Base-by-base conservation (phyloP, 2,888 invertebrate genomes). In the Idaea straminata region DNA sequence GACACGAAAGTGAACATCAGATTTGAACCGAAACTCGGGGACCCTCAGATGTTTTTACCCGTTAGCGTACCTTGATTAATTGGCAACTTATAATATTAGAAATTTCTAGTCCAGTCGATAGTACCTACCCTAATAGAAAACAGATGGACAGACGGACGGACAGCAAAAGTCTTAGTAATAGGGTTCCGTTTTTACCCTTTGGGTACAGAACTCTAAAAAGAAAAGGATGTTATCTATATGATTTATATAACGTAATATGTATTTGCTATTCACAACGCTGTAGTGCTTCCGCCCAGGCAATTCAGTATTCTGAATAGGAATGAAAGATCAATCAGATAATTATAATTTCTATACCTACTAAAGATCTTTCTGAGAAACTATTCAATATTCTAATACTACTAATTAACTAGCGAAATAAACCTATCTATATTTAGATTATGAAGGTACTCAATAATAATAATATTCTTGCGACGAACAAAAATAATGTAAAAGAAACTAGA, bases 21-120 rank as follows among this genome's bases (percentile, higher is more conserved):
- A 77, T 96, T 97, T 76, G 95, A 96, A 74, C 97, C 97, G 0
- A 96, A 96, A 89, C 94, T 95, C 59, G 97, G 97, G 0, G 96
- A 97, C 85, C 95, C 96, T 34, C 95, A 95, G 72, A 94, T 96
- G 87, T 97, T 97, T 83, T 86, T 96, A 73, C 95, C 96, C 38
- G 95, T 97, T 5, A 95, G 91, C 67, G 95, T 96, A 68, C 96
- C 96, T 66, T 96, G 94, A 93, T 69, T 62, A 36, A 10, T 61
- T 66, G 38, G 16, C 15, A 70, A 68, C 68, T 61, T 63, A 58
- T 68, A 70, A 69, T 74, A 80, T 81, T 82, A 77, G 80, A 79
- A 76, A 80, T 75, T 79, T 84, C 84, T 85, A 85, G 84, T 85
- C 84, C 80, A 80, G 77, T 69, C 77, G 73, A 79, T 78, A 73